A percentile compares a stretch with the other conserved stretches of the same genome.
phyloP scores from a whole-genome alignment of 2,797 vertebrate genomes.

The Labroides dimidiatus region DNA sequence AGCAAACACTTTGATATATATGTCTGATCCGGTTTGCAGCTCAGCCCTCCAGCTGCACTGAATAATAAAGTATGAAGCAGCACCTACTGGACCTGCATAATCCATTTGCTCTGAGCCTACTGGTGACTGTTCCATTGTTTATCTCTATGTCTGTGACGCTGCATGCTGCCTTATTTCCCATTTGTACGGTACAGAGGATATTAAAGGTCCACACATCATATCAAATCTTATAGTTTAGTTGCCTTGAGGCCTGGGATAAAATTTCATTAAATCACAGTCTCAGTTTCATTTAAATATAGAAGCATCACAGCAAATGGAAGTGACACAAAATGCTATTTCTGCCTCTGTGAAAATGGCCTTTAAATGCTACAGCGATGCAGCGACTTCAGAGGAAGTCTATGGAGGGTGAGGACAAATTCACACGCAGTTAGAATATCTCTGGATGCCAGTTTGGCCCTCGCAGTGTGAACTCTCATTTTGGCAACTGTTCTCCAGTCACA shows the following conservation, averaged over 20 bases:
- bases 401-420: background rate
- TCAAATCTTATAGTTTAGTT: slow-evolving; percentile 20
- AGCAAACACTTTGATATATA: background rate
- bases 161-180: slow-evolving; percentile 38
- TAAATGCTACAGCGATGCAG: slow-evolving; percentile 10
- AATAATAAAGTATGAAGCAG: slow-evolving; percentile 35
- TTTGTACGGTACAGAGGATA: slow-evolving; percentile 39
- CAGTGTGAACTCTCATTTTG: background rate
- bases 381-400: background rate
- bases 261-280: slow-evolving; percentile 35
- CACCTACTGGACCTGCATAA: slow-evolving; percentile 32
- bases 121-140: slow-evolving; percentile 33
- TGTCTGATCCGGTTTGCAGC: slow-evolving; percentile 17
- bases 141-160: slow-evolving; percentile 9
- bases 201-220: slow-evolving; percentile 23
- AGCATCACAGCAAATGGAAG: slow-evolving; percentile 8
- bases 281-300: slow-evolving; percentile 33
- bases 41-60: slow-evolving; percentile 32
- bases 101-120: slow-evolving; percentile 36
- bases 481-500: background rate
- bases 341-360: slow-evolving; percentile 4
- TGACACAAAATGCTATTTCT: slow-evolving; percentile 20
- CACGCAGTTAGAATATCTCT: background rate
- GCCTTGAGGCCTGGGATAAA: slow-evolving; percentile 27
- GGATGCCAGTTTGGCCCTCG: background rate